Conservation (phyloP, 2,113 vertebrate genomes). For the Pampusana beccarii region DNA sequence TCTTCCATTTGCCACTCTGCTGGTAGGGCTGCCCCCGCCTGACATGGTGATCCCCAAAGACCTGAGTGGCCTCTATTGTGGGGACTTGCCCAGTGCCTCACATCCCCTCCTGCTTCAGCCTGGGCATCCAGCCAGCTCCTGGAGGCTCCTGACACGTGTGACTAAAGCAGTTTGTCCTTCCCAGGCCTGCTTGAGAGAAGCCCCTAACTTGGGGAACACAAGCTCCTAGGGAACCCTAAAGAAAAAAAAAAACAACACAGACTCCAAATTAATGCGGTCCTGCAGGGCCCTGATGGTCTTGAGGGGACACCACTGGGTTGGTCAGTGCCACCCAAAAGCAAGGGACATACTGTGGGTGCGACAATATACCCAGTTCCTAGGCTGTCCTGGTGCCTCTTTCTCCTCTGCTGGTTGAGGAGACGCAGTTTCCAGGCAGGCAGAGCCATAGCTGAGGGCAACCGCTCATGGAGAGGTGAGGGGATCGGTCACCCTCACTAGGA, state of each 20-base stretch:
- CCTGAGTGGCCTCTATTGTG: not conserved
- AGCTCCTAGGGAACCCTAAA: not conserved
- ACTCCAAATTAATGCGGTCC: not conserved
- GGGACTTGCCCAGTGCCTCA: not conserved
- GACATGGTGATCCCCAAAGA: not conserved
- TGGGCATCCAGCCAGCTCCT: not conserved
- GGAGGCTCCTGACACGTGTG: fast-evolving
- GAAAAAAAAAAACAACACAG: not conserved
- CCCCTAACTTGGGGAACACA: not conserved
- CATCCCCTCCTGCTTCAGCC: not conserved
- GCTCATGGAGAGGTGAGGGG: not conserved
- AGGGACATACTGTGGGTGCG: not conserved
- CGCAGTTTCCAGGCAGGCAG: not conserved
- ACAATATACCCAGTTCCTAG: not conserved
- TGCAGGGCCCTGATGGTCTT: not conserved
- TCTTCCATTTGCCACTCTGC: not conserved
- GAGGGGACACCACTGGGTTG: not conserved
- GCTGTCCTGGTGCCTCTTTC: not conserved
- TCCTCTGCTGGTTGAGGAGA: not conserved
- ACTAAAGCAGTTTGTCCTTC: not conserved
- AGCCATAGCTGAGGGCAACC: not conserved
- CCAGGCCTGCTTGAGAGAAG: not conserved
- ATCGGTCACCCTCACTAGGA: not conserved
- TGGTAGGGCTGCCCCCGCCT: not conserved
- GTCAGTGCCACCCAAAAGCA: not conserved